These are phyloP conservation scores for Neopipo cinnamomea DNA, from an alignment of 2,113 vertebrate species.

Conservation along the genomic window DNA sequence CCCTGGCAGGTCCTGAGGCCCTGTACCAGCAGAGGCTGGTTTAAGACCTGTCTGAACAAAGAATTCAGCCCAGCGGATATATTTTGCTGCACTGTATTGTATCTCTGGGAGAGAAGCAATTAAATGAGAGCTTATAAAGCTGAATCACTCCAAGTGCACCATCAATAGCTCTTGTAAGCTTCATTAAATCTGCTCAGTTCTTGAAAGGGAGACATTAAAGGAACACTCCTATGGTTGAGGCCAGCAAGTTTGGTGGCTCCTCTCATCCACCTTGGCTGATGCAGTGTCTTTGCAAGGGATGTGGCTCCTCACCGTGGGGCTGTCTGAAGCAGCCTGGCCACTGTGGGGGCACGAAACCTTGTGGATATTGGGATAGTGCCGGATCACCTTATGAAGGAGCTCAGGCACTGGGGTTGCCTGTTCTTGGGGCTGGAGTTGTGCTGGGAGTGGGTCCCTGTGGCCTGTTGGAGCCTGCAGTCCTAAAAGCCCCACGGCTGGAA, in stretches of 20 bases:
- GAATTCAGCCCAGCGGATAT: neutral
- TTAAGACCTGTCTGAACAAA: neutral
- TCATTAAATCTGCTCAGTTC: neutral
- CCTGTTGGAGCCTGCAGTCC: neutral
- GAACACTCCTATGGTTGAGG: fast-evolving
- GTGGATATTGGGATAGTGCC: neutral
- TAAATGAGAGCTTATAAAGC: neutral
- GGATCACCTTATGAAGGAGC: neutral
- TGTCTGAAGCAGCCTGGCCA: neutral
- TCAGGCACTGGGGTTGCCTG: fast-evolving
- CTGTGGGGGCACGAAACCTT: neutral
- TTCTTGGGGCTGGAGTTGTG: neutral
- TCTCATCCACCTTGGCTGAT: neutral
- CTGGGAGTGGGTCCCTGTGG: neutral
- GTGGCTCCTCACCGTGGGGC: neutral
- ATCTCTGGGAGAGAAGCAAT: neutral
- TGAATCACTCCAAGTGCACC: neutral
- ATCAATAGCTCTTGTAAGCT: neutral
- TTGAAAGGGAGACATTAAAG: neutral
- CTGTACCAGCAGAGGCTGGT: neutral
- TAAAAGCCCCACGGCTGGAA: neutral
- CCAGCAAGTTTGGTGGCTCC: fast-evolving
- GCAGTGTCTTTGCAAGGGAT: neutral
- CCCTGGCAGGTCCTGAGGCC: fast-evolving
- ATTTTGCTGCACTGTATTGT: neutral